phyloP scores from a whole-genome alignment of 2,888 invertebrate genomes.

The Syritta pipiens region DNA sequence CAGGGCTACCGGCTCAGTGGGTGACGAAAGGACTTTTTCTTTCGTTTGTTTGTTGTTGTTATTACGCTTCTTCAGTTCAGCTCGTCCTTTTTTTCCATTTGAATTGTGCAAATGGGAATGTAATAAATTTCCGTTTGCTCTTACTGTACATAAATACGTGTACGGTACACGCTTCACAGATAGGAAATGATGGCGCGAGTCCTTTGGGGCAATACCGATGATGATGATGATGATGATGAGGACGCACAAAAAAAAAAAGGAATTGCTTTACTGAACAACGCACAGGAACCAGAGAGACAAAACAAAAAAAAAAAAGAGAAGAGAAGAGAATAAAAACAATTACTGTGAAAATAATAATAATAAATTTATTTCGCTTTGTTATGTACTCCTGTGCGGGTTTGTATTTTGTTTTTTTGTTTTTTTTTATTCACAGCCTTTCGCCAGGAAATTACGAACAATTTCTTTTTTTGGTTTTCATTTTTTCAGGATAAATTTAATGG shows the following conservation, averaged over 20 bases:
- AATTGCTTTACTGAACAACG: conserved; percentile 2
- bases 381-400: conserved; percentile 5
- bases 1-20: conserved; percentile 1
- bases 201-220: conserved; percentile 44
- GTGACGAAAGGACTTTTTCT: conserved; percentile 19
- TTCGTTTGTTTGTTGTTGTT: not conserved
- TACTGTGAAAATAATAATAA: conserved; percentile 51
- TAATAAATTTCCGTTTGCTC: conserved; percentile 46
- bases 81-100: conserved; percentile 30
- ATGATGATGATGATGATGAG: not conserved
- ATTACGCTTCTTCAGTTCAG: conserved; percentile 22
- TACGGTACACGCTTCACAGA: not conserved
- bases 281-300: conserved; percentile 2
- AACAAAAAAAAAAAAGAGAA: not conserved
- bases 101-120: conserved; percentile 49
- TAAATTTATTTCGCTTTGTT: conserved; percentile 44
- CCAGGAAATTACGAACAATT: too few species aligned
- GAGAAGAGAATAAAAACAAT: conserved; percentile 35
- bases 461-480: too few species aligned
- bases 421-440: too few species aligned
- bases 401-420: too few species aligned
- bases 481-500: too few species aligned
- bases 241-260: not conserved
- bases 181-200: conserved; percentile 33
- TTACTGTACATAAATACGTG: conserved; percentile 25